Conservation (phyloP, 2,797 vertebrate species). For the Sebastes kiyomatsui region DNA sequence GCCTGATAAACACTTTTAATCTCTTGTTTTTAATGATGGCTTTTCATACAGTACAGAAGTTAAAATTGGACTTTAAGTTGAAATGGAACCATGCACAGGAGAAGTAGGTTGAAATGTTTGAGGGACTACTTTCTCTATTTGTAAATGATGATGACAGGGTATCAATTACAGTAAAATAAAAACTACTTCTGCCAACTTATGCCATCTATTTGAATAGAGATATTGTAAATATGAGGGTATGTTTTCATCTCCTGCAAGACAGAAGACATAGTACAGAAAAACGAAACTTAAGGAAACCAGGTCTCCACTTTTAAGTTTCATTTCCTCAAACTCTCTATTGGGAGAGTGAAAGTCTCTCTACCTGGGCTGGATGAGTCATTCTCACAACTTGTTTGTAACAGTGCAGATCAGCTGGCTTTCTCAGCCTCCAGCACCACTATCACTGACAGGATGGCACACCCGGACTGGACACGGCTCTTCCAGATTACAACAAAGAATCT, state of each 20-base stretch:
- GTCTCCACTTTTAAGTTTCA: constrained; percentile 19
- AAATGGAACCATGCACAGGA: neutral
- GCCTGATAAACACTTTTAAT: neutral
- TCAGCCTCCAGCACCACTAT: neutral
- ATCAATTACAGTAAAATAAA: neutral
- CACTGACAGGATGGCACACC: constrained; percentile 15
- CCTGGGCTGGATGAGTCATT: neutral
- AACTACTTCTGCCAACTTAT: neutral
- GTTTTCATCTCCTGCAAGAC: neutral
- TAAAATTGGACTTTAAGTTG: neutral
- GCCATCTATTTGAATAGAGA: neutral
- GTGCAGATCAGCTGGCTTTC: constrained; percentile 19
- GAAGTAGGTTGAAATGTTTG: neutral
- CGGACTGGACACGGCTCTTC: constrained; percentile 73
- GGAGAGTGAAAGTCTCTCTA: neutral
- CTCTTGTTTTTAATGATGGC: neutral
- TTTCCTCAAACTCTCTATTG: neutral
- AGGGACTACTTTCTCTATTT: neutral
- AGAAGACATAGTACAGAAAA: neutral
- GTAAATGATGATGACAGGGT: neutral
- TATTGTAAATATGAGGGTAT: neutral
- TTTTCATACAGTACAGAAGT: neutral
- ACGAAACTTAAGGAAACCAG: neutral
- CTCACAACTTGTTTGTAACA: neutral
- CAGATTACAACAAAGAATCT: constrained; percentile 49